Conservation (phyloP, 2,113 vertebrate species). For the Pleuronectes platessa region DNA sequence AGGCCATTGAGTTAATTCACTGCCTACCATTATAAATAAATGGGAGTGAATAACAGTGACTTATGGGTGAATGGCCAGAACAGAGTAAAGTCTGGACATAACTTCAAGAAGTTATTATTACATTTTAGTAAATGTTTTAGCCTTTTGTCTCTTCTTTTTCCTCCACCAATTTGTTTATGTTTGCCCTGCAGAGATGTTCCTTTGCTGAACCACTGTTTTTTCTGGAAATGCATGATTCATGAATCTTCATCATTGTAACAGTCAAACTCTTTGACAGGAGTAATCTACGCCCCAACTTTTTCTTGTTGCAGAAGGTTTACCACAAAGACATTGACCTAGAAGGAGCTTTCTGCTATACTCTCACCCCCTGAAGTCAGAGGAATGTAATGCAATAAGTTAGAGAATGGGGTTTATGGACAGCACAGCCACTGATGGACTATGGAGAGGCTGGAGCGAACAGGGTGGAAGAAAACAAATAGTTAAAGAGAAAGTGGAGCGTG, state of each 20-base stretch:
- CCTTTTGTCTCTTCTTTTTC: neutral
- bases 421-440: neutral
- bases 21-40: neutral
- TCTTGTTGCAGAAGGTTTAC: neutral
- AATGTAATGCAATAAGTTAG: conserved; percentile 3
- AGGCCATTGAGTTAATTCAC: neutral
- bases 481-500: conserved; percentile 3
- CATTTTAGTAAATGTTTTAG: neutral
- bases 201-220: neutral
- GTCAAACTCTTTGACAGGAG: neutral
- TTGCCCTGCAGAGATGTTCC: neutral
- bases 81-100: neutral
- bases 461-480: neutral
- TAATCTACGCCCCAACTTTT: neutral
- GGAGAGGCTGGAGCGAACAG: neutral
- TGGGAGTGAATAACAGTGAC: too few species aligned
- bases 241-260: neutral
- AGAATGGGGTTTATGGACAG: neutral
- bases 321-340: neutral
- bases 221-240: neutral
- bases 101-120: neutral
- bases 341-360: neutral
- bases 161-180: too few species aligned
- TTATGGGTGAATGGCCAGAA: neutral
- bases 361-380: conserved; percentile 3